These are phyloP conservation scores for Entelurus aequoreus DNA, from an alignment of 2,113 vertebrate genomes.

Conservation along the genomic window DNA sequence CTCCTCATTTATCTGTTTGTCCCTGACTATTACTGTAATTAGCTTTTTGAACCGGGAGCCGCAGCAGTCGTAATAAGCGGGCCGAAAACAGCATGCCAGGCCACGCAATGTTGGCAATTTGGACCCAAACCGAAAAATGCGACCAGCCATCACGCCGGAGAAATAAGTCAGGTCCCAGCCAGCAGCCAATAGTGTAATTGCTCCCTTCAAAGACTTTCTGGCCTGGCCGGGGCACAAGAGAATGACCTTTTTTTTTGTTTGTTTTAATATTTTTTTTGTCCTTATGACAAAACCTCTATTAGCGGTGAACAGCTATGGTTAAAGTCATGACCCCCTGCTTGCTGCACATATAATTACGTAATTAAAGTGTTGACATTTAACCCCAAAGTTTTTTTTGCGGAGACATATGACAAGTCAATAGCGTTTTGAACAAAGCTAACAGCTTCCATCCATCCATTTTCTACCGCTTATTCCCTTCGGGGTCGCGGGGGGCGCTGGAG, in stretches of 20 bases:
- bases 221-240: constrained; percentile 57
- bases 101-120: constrained; percentile 59
- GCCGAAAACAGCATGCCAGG: constrained; percentile 50
- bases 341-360: constrained; percentile 37
- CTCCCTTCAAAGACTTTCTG: constrained; percentile 59
- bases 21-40: constrained; percentile 66
- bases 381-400: background rate
- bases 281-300: constrained; percentile 58
- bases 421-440: no score
- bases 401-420: background rate
- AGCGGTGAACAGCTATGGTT: constrained; percentile 43
- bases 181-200: constrained; percentile 62
- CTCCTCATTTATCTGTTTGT: constrained; percentile 54
- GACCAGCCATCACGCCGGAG: constrained; percentile 49
- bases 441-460: no score
- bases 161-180: constrained; percentile 57
- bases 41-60: constrained; percentile 59
- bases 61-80: constrained; percentile 48
- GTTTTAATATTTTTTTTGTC: background rate
- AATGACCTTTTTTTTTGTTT: constrained; percentile 51
- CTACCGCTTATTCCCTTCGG: no score
- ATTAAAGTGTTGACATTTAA: constrained; percentile 32
- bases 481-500: no score
- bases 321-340: constrained; percentile 37
- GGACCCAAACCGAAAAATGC: constrained; percentile 51